Base-by-base conservation (phyloP, 1,140 invertebrate genomes). In the Parasteatoda tepidariorum region DNA sequence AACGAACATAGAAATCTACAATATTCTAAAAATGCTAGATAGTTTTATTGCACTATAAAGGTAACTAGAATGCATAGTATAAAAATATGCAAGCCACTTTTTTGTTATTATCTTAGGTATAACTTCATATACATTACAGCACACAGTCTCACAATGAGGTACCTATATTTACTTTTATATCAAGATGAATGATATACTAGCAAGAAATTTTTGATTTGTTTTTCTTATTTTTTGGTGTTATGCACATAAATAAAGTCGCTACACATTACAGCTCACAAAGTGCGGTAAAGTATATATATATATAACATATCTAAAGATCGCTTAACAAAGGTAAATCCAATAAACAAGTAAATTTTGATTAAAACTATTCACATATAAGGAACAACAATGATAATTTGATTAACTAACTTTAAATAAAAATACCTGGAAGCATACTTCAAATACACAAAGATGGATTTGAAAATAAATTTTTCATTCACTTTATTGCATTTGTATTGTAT, bases 61-160 rank as follows among this genome's bases (percentile, higher is more conserved):
- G 74, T 68, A 64, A 79, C 76, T 79, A 82, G 67, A 54, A 82
- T 82, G 78, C 78, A 82, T 82, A 70, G 78, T 82, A 82, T 68
- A 82, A 82, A 82, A 70, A 82, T 82, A 82, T 71, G 67, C 66
- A 82, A 82, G 78, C 78, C 78, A 82, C 78, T 82, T 82, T 81
- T 61, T n/a, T n/a, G n/a, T n/a, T n/a, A n/a, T n/a, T n/a, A n/a
- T 48, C 38, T 48, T 48, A 48, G 38, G 38, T 48, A 48, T 48
- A 48, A n/a, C 18, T 48, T 48, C 38, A 48, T 18, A 48, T n/a
- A n/a, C n/a, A n/a, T n/a, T n/a, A n/a, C n/a, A 34, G 54, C 38
- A 13, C 24, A 64, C 18, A 67, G 54, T 78, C 24, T 64, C 57
- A 30, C n/a, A 31, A 68, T 4, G 30, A 30, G 64, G 62, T 31